These are phyloP conservation scores for Lordiphosa fenestrarum DNA, from an alignment of 2,888 invertebrate species.

Conservation along the genomic window DNA sequence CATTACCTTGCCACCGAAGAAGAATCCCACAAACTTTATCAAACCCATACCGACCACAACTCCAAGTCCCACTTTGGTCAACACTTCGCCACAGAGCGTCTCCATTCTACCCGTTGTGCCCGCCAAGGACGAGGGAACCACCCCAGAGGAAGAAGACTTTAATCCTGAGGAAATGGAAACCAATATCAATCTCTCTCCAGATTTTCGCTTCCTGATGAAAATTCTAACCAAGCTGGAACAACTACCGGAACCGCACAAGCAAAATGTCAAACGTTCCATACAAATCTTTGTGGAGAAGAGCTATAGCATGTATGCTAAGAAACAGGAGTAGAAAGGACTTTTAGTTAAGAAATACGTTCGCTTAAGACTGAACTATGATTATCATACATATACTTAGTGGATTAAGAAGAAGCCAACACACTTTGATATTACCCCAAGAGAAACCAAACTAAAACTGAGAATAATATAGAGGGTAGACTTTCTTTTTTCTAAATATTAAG, in stretches of 20 bases:
- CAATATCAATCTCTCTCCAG: conserved; percentile 77
- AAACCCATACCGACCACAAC: conserved; percentile 21
- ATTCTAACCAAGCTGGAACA: conserved; percentile 77
- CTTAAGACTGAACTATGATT: no score
- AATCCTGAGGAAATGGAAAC: conserved; percentile 49
- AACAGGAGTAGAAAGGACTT: conserved; percentile 36
- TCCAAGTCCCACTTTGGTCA: conserved; percentile 5
- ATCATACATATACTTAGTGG: no score
- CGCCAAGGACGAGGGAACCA: conserved; percentile 9
- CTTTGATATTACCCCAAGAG: no score
- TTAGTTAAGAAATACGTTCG: not conserved
- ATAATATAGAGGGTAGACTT: no score
- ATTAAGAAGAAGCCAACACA: no score
- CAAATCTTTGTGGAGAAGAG: conserved; percentile 76
- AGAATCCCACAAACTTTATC: conserved; percentile 71
- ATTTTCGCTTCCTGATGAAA: conserved; percentile 79
- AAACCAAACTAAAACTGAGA: no score
- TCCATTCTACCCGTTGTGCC: conserved; percentile 13
- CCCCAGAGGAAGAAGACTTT: not conserved
- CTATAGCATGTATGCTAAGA: conserved; percentile 55
- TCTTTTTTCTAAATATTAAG: no score
- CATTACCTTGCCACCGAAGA: conserved; percentile 76
- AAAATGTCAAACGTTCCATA: conserved; percentile 76
- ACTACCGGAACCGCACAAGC: conserved; percentile 76
- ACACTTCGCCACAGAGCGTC: conserved; percentile 12